Evolutionary conservation across 2,797 vertebrate species (phyloP).

Genomic region (Dipus sagitta): DNA sequence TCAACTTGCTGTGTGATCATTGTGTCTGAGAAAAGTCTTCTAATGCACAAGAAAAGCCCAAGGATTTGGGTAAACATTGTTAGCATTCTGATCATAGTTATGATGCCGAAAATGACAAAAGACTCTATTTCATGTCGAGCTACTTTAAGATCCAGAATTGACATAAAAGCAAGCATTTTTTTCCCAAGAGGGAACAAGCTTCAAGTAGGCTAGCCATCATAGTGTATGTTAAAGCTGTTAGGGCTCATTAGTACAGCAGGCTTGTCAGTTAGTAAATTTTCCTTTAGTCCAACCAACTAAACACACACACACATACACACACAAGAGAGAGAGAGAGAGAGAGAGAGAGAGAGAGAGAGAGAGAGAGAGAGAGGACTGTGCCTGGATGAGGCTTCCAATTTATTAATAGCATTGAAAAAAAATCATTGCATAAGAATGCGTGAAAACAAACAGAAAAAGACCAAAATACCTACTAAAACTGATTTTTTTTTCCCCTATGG

Average conservation of each 20-base stretch:
- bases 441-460: neutral
- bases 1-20: neutral
- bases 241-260: conserved; percentile 48
- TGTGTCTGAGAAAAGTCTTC: neutral
- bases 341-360: neutral
- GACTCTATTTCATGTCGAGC: conserved; percentile 42
- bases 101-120: conserved; percentile 11
- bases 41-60: conserved; percentile 51
- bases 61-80: neutral
- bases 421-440: conserved; percentile 36
- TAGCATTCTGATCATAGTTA: neutral
- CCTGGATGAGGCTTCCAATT: neutral
- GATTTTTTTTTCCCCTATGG: neutral
- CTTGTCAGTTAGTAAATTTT: conserved; percentile 48
- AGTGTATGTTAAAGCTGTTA: conserved; percentile 33
- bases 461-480: too few species aligned
- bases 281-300: neutral
- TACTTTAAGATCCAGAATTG: neutral
- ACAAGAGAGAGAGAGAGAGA: neutral
- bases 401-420: conserved; percentile 50
- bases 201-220: neutral
- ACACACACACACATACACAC: neutral
- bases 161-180: neutral
- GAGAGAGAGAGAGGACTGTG: neutral
- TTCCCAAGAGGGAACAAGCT: neutral